Evolutionary conservation across 2,888 invertebrate genomes (phyloP), one percentile per base, ranked within the genome.

Genomic region (Perizoma affinitatum): DNA sequence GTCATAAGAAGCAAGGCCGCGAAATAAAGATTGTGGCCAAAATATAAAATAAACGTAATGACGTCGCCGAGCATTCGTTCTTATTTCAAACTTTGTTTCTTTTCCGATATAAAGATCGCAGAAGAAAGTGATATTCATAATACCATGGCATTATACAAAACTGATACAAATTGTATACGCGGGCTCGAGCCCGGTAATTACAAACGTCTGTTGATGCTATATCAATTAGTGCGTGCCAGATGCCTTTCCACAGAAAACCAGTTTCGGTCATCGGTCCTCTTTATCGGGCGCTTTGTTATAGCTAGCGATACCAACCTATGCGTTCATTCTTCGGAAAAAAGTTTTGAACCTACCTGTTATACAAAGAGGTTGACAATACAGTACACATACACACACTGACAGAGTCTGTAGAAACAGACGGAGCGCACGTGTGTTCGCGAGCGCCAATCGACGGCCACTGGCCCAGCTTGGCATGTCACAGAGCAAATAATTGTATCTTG

Each of bases 161-260:
- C 68, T 58, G 58, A 54, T 62, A 68, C 66, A 62, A 60, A 65
- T 59, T 62, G 61, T 66, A 61, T 52, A 64, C 59, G 59, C 64
- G 55, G 62, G 43, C 57, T 63, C 67, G 49, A 66, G 74, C 65
- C 68, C 74, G 72, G 75, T 79, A 78, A 86, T 87, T 83, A 82
- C 75, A 73, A 79, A 82, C 80, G 80, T 79, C 82, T 82, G 82
- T 83, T 78, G 83, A 86, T 83, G 84, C 80, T 75, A 82, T 87
- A 85, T 86, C 87, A 89, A 90, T 90, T 90, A 89, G 86, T 84
- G 79, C 83, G 87, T 83, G 86, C 87, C 88, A 88, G 87, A 88
- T 89, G 88, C 86, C 86, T 83, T 79, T 80, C 83, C 79, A 82
- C 79, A 60, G 76, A 71, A 84, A 88, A 90, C 90, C 88, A 79